Evolutionary conservation across 2,888 invertebrate species (phyloP).

Genomic region (Philopedon plagiatum): DNA sequence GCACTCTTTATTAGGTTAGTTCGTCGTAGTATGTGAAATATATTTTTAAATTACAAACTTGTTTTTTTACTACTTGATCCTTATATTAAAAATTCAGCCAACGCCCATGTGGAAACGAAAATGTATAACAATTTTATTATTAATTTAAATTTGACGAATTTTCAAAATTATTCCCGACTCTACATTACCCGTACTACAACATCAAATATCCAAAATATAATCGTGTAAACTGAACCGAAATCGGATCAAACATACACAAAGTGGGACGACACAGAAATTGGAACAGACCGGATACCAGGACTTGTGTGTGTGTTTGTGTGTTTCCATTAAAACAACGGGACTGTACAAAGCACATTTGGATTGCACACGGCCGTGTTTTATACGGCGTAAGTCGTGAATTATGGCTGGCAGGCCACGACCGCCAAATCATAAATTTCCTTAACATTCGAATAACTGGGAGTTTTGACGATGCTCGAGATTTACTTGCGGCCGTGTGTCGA

Average conservation of each 20-base stretch:
- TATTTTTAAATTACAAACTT: too few relatives aligned
- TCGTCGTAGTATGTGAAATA: too few relatives aligned
- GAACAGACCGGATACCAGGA: conserved; percentile 26
- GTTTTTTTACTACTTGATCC: too few relatives aligned
- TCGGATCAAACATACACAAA: conserved; percentile 23
- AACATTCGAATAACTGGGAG: conserved; percentile 41
- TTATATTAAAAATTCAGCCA: too few relatives aligned
- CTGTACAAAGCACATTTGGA: conserved; percentile 43
- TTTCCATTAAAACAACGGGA: conserved; percentile 38
- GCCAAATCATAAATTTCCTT: conserved; percentile 46
- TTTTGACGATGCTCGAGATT: conserved; percentile 12
- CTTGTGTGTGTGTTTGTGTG: conserved; percentile 18
- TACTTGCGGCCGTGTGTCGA: too few relatives aligned
- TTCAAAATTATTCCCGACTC: too few relatives aligned
- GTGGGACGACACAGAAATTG: conserved; percentile 4
- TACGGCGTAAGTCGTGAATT: conserved; percentile 44
- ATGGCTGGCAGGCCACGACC: conserved; percentile 32
- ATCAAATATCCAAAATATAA: neutral
- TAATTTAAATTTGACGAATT: too few relatives aligned
- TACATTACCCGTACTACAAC: too few relatives aligned
- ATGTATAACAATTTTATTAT: too few relatives aligned
- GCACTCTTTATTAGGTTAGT: too few relatives aligned
- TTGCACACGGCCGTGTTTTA: conserved; percentile 32
- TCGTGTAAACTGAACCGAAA: conserved; percentile 14
- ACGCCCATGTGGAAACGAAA: too few relatives aligned